These are phyloP conservation scores for Phodopus roborovskii DNA, from an alignment of 2,113 vertebrate genomes.

Conservation along the genomic window DNA sequence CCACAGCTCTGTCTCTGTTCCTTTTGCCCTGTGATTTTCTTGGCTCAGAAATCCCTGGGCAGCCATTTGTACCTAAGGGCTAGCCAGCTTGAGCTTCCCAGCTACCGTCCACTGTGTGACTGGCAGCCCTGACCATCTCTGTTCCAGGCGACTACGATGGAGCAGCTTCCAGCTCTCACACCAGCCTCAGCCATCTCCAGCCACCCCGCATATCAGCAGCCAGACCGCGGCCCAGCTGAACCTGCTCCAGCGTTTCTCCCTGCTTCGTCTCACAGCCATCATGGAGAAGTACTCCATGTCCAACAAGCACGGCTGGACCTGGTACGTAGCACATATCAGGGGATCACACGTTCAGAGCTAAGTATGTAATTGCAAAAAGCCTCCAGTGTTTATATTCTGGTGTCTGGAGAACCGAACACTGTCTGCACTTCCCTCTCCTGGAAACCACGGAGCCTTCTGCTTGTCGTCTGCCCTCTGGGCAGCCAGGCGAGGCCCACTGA, in stretches of 20 bases:
- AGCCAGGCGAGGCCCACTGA: neutral
- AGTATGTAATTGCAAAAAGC: rapidly evolving
- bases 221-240: constrained; percentile 96
- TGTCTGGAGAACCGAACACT: neutral
- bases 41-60: neutral
- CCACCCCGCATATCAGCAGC: constrained; percentile 94
- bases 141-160: constrained; percentile 90
- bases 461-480: neutral
- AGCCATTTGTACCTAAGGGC: neutral
- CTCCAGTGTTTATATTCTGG: neutral
- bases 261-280: constrained; percentile 96
- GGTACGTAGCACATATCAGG: constrained; percentile 86
- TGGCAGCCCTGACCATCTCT: constrained; percentile 47
- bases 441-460: neutral
- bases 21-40: neutral
- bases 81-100: neutral
- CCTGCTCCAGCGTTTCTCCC: constrained; percentile 95
- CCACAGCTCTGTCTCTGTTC: neutral
- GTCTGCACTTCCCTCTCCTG: neutral
- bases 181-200: constrained; percentile 89
- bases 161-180: constrained; percentile 96
- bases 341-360: neutral
- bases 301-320: constrained; percentile 98
- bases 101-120: neutral
- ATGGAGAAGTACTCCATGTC: constrained; percentile 98